Conservation (phyloP, 2,113 vertebrate species). For the Crotalus tigris region DNA sequence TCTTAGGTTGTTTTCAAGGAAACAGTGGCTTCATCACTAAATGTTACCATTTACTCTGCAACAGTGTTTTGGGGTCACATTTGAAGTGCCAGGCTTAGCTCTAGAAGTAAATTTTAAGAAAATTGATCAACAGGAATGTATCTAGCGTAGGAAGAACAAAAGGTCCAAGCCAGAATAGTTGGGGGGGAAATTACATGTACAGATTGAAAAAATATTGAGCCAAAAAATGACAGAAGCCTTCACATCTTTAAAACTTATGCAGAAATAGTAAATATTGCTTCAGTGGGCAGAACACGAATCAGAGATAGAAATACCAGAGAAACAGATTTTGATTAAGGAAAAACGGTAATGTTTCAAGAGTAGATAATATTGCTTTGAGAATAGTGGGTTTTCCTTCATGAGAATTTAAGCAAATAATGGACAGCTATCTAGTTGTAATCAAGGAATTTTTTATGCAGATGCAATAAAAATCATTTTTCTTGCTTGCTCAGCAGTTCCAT, state of each 20-base stretch:
- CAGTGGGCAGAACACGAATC: neutral
- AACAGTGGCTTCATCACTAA: neutral
- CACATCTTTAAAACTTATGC: neutral
- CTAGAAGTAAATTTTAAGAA: neutral
- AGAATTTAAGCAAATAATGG: neutral
- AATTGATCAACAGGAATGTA: neutral
- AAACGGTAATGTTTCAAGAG: neutral
- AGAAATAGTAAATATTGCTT: neutral
- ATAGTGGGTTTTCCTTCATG: neutral
- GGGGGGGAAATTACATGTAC: neutral
- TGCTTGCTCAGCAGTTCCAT: neutral
- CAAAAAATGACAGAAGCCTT: neutral
- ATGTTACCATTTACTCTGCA: neutral
- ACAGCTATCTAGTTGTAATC: neutral
- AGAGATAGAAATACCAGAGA: neutral
- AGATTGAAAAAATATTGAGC: neutral
- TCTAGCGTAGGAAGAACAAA: neutral
- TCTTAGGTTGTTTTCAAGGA: neutral
- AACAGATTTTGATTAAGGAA: neutral
- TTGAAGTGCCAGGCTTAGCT: neutral
- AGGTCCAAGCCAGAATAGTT: neutral
- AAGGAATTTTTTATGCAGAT: neutral
- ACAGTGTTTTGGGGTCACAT: neutral
- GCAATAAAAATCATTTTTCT: neutral
- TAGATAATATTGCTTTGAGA: neutral